phyloP scores from a whole-genome alignment of 2,113 vertebrate species.

The Trematocara stigmaticum region DNA sequence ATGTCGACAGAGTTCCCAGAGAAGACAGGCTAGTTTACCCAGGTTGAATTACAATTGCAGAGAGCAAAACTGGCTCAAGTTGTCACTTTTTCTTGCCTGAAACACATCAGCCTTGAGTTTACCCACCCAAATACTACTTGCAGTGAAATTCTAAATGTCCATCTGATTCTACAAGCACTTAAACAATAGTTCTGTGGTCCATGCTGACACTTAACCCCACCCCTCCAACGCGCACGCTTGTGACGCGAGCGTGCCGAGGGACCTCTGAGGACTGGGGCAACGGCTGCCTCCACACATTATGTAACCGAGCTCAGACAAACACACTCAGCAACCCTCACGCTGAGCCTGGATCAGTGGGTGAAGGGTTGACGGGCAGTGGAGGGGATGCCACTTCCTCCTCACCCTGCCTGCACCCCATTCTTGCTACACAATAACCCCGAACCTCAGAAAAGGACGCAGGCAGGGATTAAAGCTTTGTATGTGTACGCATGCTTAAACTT shows the following conservation, averaged over 20 bases:
- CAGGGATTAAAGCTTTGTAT: constrained; percentile 28
- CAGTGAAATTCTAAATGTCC: not conserved
- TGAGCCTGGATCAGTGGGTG: not conserved
- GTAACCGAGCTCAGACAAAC: constrained; percentile 33
- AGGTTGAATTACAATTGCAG: not conserved
- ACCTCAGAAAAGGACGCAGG: not conserved
- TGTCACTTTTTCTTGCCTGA: not conserved
- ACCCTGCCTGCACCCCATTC: not conserved
- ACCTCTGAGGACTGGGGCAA: constrained; percentile 6
- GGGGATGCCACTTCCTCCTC: not conserved
- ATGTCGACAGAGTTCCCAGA: not conserved
- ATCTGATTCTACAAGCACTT: not conserved
- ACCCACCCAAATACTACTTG: not conserved
- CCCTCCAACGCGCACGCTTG: not conserved
- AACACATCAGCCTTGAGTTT: not conserved
- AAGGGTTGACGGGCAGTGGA: not conserved
- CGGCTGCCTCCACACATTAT: constrained; percentile 32
- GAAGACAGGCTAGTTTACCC: not conserved
- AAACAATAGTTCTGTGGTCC: not conserved
- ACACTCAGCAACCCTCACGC: not conserved
- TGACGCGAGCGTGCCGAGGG: not conserved
- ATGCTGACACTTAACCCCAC: not conserved
- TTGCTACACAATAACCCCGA: constrained; percentile 36
- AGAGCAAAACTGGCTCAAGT: not conserved
- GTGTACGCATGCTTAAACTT: not conserved